Conservation (phyloP, 2,888 invertebrate species). For the Zygaena filipendulae region DNA sequence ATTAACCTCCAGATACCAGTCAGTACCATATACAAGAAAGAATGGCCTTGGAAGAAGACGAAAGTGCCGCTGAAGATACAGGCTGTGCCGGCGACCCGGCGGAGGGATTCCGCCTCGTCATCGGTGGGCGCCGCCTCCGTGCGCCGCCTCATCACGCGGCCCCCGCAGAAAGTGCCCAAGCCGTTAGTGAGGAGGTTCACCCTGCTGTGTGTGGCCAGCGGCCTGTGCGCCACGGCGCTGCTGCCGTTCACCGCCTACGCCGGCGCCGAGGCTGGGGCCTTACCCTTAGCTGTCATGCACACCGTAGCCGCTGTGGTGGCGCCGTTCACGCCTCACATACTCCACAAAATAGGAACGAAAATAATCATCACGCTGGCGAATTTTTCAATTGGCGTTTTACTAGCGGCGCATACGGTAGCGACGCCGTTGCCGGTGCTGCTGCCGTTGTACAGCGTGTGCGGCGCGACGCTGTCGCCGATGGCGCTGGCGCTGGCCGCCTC, state of each 20-base stretch:
- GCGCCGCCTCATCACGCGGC: slow-evolving; percentile 73
- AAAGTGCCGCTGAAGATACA: slow-evolving; percentile 30
- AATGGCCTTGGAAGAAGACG: slow-evolving; percentile 58
- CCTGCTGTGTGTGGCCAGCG: slow-evolving; percentile 68
- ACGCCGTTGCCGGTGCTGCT: slow-evolving; percentile 44
- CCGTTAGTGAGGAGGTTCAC: slow-evolving; percentile 57
- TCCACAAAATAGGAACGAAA: slow-evolving; percentile 49
- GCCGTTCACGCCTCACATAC: slow-evolving; percentile 50
- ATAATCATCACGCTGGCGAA: slow-evolving; percentile 58
- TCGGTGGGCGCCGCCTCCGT: slow-evolving; percentile 83
- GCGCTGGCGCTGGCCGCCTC: slow-evolving; percentile 68
- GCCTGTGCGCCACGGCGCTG: slow-evolving; percentile 72
- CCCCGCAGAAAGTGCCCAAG: slow-evolving; percentile 58
- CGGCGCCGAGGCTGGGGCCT: slow-evolving; percentile 68
- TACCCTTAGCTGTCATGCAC: slow-evolving; percentile 72
- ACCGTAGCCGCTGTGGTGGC: slow-evolving; percentile 69
- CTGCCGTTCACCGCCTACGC: slow-evolving; percentile 67
- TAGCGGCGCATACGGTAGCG: slow-evolving; percentile 65
- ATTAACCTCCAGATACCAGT: slow-evolving; percentile 41
- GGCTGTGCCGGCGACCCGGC: slow-evolving; percentile 34
- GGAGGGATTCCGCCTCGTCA: slow-evolving; percentile 77
- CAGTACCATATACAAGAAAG: slow-evolving; percentile 51
- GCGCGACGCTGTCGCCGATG: slow-evolving; percentile 68
- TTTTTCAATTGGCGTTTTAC: slow-evolving; percentile 65
- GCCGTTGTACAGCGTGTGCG: slow-evolving; percentile 54